phyloP scores from a whole-genome alignment of 2,797 vertebrate genomes.

The Glossophaga mutica region DNA sequence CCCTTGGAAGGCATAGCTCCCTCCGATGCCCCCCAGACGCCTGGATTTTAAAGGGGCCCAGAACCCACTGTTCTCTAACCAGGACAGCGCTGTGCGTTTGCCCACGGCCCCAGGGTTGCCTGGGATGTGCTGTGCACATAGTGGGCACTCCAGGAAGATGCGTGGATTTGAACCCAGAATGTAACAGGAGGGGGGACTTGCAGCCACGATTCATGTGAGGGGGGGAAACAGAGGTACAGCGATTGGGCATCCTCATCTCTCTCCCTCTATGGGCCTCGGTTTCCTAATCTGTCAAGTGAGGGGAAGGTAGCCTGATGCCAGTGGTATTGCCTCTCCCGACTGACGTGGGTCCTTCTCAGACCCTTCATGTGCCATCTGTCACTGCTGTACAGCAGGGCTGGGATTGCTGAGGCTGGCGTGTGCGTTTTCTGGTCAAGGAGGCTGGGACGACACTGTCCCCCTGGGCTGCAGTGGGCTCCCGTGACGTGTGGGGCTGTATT shows the following conservation, averaged over 20 bases:
- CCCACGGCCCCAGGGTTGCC: accelerated
- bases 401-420: accelerated
- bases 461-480: not conserved
- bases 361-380: not conserved
- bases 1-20: not conserved
- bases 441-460: no score
- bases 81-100: not conserved
- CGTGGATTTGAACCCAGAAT: not conserved
- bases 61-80: not conserved
- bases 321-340: not conserved
- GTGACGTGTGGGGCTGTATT: not conserved
- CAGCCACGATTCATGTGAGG: not conserved
- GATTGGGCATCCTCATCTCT: not conserved
- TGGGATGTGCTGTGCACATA: accelerated
- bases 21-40: not conserved
- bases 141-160: not conserved
- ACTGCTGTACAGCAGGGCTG: accelerated
- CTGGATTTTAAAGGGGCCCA: not conserved
- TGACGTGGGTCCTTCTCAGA: not conserved
- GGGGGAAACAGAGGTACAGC: not conserved
- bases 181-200: not conserved
- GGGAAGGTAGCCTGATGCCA: not conserved
- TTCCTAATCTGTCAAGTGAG: not conserved
- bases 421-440: not conserved
- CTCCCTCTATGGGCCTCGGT: not conserved